Evolutionary conservation across 2,888 invertebrate genomes (phyloP).

Genomic region (Thecophora atra): DNA sequence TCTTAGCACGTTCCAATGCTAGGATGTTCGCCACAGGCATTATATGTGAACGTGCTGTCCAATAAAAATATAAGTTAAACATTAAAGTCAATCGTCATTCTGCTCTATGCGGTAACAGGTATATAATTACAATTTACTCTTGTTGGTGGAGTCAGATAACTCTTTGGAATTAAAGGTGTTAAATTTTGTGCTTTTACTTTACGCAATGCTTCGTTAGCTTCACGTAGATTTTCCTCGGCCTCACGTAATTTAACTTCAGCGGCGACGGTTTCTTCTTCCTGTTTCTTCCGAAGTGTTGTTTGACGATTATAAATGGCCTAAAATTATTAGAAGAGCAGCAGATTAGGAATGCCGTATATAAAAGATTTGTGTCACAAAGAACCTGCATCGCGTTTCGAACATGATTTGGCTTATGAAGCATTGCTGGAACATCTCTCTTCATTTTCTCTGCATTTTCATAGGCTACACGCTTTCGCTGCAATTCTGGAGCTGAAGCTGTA

Average conservation of each 20-base stretch:
- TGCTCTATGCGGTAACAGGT: neutral
- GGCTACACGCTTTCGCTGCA: conserved; percentile 77
- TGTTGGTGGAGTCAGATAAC: conserved; percentile 55
- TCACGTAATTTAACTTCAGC: conserved; percentile 57
- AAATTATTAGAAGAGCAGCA: conserved; percentile 12
- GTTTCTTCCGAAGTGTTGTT: conserved; percentile 54
- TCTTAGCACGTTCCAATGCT: conserved; percentile 76
- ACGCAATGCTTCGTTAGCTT: conserved; percentile 60
- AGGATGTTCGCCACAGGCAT: conserved; percentile 83
- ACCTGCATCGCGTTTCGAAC: conserved; percentile 70
- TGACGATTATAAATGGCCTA: conserved; percentile 61
- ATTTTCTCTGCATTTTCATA: conserved; percentile 71
- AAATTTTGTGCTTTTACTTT: conserved; percentile 56
- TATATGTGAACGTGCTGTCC: conserved; percentile 64
- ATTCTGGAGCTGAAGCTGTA: conserved; percentile 46
- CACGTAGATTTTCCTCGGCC: conserved; percentile 59
- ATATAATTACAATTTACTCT: conserved; percentile 41
- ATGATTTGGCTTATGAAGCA: conserved; percentile 68
- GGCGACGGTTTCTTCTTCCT: conserved; percentile 53
- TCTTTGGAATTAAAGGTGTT: conserved; percentile 60
- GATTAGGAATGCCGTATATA: neutral
- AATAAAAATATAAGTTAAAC: neutral
- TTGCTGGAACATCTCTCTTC: conserved; percentile 60
- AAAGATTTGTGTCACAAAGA: conserved; percentile 41
- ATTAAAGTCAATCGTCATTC: neutral